Percentiles rank a stretch among this genome's conserved stretches.
Conservation (phyloP, 2,113 vertebrate genomes). For the Eptesicus fuscus region DNA sequence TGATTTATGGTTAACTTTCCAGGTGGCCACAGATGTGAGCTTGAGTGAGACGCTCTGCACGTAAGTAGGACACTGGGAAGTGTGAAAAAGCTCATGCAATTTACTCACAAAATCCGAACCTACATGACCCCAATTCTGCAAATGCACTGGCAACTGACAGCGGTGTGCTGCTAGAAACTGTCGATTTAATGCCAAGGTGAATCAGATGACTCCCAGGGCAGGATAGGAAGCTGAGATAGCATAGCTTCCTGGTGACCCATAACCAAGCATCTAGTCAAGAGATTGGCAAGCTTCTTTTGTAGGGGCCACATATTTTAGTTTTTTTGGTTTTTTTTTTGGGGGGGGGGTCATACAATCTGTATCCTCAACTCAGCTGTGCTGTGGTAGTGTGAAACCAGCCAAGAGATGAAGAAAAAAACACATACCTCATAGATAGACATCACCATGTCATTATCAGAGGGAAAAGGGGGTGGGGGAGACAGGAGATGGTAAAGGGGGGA, state of each 20-base stretch:
- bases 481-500: background rate
- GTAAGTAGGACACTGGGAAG: background rate
- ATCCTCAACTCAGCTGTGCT: background rate
- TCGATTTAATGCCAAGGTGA: background rate
- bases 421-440: background rate
- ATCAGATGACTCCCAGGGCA: background rate
- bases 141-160: background rate
- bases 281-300: background rate
- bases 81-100: background rate
- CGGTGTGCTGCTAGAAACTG: background rate
- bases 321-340: too few species aligned
- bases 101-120: background rate
- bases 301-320: background rate
- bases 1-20: background rate
- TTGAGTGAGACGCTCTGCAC: background rate
- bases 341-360: background rate
- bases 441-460: background rate
- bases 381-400: background rate
- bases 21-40: background rate
- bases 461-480: background rate
- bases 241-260: background rate
- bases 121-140: background rate
- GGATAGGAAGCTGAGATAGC: background rate
- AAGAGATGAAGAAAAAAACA: background rate
- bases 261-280: background rate